A percentile compares a stretch with the other conserved stretches of the same genome.
phyloP scores from a whole-genome alignment of 2,888 invertebrate genomes.

The Chrysopilus asiliformis region DNA sequence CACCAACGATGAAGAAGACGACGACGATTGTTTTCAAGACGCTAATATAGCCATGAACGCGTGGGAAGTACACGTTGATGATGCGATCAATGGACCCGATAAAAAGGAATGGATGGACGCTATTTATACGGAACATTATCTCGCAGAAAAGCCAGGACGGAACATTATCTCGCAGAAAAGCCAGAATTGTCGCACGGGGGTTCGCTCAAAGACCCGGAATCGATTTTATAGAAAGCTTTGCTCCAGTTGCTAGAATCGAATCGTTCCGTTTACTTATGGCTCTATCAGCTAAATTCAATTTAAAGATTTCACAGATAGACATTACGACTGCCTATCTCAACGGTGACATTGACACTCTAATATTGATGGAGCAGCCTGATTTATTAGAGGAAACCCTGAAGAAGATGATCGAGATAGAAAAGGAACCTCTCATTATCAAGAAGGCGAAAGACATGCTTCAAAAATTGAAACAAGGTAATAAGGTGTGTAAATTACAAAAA shows the following conservation, averaged over 20 bases:
- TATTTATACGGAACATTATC: too few species aligned
- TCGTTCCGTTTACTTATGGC: conserved; percentile 16
- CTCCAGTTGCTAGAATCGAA: too few species aligned
- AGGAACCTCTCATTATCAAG: neutral
- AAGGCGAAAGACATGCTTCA: conserved; percentile 5
- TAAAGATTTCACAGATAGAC: conserved; percentile 16
- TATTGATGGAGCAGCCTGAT: conserved; percentile 14
- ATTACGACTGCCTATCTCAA: conserved; percentile 17
- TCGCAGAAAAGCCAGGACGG: conserved; percentile 18
- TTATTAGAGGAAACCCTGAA: conserved; percentile 10
- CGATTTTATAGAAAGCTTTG: conserved; percentile 23
- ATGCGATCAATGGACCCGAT: too few species aligned
- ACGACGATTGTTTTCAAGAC: conserved; percentile 7
- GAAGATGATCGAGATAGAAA: conserved; percentile 2
- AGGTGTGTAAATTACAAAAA: conserved; percentile 14
- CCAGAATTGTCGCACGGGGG: conserved; percentile 22
- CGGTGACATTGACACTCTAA: conserved; percentile 14
- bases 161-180: conserved; percentile 18
- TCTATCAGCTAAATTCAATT: conserved; percentile 12
- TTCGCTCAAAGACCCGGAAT: conserved; percentile 21
- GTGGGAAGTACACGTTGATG: too few species aligned
- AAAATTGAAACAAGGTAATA: conserved; percentile 6
- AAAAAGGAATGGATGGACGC: too few species aligned
- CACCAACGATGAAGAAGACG: conserved; percentile 10
- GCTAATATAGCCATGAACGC: too few species aligned